Percentiles rank a stretch among this genome's conserved stretches.
Conservation (phyloP, 2,797 vertebrate species). For the Microctenopoma stevenorrisi region DNA sequence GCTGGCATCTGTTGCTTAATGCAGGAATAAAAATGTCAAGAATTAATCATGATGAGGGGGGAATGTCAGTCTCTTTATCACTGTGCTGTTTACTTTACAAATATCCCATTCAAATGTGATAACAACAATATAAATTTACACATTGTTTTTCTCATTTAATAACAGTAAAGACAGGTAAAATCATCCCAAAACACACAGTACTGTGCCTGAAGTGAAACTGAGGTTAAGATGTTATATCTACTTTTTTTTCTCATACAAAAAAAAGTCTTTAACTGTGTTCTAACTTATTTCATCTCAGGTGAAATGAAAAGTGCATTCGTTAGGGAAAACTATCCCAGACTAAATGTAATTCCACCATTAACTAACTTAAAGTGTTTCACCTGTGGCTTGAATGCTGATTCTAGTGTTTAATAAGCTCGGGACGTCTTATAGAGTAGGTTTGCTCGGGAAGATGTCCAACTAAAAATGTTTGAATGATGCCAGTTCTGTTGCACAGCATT, state of each 20-base stretch:
- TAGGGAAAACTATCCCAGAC: slow-evolving; percentile 22
- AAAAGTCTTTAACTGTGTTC: slow-evolving; percentile 8
- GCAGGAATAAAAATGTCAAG: not conserved
- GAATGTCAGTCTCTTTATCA: not conserved
- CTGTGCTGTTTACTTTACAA: too few relatives aligned
- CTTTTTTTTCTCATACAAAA: slow-evolving; percentile 1
- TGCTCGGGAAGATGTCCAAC: slow-evolving; percentile 27
- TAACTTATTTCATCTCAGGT: not conserved
- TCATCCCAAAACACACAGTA: not conserved
- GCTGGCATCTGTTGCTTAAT: not conserved
- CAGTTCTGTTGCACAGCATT: not conserved
- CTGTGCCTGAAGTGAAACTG: not conserved
- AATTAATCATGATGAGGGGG: not conserved
- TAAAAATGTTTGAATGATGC: slow-evolving; percentile 25
- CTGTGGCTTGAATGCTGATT: slow-evolving; percentile 36
- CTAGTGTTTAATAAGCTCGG: slow-evolving; percentile 24
- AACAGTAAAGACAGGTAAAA: not conserved
- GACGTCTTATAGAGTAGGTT: slow-evolving; percentile 31
- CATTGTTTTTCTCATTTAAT: not conserved
- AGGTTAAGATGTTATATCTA: slow-evolving; percentile 5
- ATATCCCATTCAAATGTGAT: not conserved
- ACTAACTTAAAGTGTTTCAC: slow-evolving; percentile 20
- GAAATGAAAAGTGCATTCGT: slow-evolving; percentile 30
- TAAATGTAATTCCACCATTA: slow-evolving; percentile 24
- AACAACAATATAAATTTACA: not conserved